Percentiles rank a stretch among this genome's conserved stretches.
Evolutionary conservation across 2,113 vertebrate species (phyloP).

Genomic region (Rhinoptilus africanus): DNA sequence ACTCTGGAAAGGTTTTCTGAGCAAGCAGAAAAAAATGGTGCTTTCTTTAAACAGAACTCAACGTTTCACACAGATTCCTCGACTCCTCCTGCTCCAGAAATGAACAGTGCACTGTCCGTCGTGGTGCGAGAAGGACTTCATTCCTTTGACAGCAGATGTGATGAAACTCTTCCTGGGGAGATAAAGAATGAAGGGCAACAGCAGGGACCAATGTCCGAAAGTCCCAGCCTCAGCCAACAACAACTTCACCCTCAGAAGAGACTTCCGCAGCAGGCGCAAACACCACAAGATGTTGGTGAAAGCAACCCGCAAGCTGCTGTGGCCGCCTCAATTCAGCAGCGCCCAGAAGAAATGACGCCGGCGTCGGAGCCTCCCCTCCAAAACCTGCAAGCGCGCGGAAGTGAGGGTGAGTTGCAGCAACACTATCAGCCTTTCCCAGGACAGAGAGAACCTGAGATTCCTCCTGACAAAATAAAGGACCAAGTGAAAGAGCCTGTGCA

Average conservation of each 20-base stretch:
- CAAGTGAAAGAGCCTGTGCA: conserved; percentile 59
- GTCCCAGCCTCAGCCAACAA: conserved; percentile 11
- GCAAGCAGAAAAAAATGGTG: conserved; percentile 73
- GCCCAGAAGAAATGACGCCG: conserved; percentile 33
- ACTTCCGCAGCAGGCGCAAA: conserved; percentile 57
- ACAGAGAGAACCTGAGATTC: conserved; percentile 50
- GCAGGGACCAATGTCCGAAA: conserved; percentile 10
- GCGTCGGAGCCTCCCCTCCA: conserved; percentile 36
- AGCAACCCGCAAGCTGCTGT: neutral
- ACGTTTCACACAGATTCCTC: conserved; percentile 79
- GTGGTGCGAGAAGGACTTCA: conserved; percentile 57
- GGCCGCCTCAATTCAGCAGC: neutral
- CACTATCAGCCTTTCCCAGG: conserved; percentile 40
- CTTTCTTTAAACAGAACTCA: conserved; percentile 76
- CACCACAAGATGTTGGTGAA: neutral
- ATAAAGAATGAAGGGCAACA: conserved; percentile 62
- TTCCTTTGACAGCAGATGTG: conserved; percentile 54
- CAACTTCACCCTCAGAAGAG: conserved; percentile 15
- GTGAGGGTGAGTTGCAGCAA: conserved; percentile 34
- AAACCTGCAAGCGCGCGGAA: neutral
- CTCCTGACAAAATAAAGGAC: conserved; percentile 62
- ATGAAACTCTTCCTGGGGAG: conserved; percentile 63
- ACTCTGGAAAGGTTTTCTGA: conserved; percentile 71
- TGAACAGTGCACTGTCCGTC: conserved; percentile 55
- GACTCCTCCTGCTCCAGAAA: conserved; percentile 60